A percentile compares a stretch with the other conserved stretches of the same genome.
These are phyloP conservation scores for Pandion haliaetus DNA, from an alignment of 2,113 vertebrate genomes.

Conservation along the genomic window DNA sequence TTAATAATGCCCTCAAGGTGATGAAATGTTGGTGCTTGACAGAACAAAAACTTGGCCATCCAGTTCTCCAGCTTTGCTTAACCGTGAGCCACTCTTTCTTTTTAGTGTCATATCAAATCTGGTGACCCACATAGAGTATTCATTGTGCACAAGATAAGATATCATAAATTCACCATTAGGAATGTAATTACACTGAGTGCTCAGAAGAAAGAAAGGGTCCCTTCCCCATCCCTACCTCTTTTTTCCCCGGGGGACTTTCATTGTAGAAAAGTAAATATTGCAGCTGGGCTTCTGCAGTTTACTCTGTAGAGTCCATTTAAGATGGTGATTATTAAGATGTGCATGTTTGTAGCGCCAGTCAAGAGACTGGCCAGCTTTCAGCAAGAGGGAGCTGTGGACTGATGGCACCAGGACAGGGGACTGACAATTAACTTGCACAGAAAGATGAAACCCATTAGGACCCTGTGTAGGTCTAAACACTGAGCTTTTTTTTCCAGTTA, in stretches of 20 bases:
- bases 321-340: background rate
- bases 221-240: background rate
- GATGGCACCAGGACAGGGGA: background rate
- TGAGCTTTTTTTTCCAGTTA: background rate
- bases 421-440: background rate
- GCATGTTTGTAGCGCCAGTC: background rate
- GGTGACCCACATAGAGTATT: background rate
- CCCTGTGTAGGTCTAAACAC: background rate
- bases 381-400: background rate
- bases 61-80: conserved; percentile 30
- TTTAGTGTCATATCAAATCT: conserved; percentile 5
- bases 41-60: conserved; percentile 38
- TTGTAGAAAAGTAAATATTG: background rate
- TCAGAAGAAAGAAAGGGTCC: background rate
- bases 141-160: background rate
- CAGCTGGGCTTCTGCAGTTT: background rate
- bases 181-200: background rate
- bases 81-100: background rate
- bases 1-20: conserved; percentile 60
- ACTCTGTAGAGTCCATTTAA: background rate
- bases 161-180: conserved; percentile 26
- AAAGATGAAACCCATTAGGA: background rate
- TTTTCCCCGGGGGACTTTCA: background rate
- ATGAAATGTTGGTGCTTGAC: conserved; percentile 18
- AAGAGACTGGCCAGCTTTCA: background rate